A percentile compares a stretch with the other conserved stretches of the same genome.
phyloP scores from a whole-genome alignment of 2,797 vertebrate species.

The Hoplostethus atlanticus region DNA sequence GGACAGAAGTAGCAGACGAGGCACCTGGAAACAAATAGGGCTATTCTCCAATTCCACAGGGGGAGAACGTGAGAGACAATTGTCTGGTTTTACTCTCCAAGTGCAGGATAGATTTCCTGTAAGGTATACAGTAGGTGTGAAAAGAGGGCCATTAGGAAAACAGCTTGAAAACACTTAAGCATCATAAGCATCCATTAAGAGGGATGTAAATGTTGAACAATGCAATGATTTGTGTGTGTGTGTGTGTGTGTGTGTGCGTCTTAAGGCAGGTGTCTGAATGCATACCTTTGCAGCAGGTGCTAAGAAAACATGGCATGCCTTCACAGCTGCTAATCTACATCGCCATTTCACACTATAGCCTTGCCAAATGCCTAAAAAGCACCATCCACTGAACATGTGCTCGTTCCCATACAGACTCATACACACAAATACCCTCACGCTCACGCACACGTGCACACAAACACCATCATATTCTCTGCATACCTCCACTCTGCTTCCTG shows the following conservation, averaged over 20 bases:
- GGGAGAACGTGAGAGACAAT: not conserved
- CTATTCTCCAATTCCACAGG: not conserved
- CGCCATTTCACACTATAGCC: slow-evolving; percentile 14
- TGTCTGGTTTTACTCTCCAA: slow-evolving; percentile 4
- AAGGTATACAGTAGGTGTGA: not conserved
- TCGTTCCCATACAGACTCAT: slow-evolving; percentile 25
- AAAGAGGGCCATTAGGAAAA: not conserved
- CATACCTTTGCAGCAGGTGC: slow-evolving; percentile 55
- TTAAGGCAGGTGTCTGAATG: slow-evolving; percentile 44
- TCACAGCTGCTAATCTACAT: slow-evolving; percentile 40
- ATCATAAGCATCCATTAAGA: not conserved
- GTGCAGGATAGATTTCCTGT: not conserved
- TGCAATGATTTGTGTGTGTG: not conserved
- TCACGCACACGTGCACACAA: slow-evolving; percentile 18
- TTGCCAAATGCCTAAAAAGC: slow-evolving; percentile 39
- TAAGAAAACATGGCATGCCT: slow-evolving; percentile 19
- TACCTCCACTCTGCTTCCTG: slow-evolving; percentile 39
- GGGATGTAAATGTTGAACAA: not conserved
- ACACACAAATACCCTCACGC: slow-evolving; percentile 15
- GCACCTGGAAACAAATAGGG: slow-evolving; percentile 11
- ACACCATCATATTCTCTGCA: slow-evolving; percentile 12
- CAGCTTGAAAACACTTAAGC: not conserved
- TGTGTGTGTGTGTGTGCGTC: slow-evolving; percentile 8
- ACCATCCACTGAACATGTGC: slow-evolving; percentile 25
- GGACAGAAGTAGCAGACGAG: not conserved